Percentiles rank a stretch among this genome's conserved stretches.
These are phyloP conservation scores for Orthosia cruda DNA, from an alignment of 2,888 invertebrate genomes.

Conservation along the genomic window DNA sequence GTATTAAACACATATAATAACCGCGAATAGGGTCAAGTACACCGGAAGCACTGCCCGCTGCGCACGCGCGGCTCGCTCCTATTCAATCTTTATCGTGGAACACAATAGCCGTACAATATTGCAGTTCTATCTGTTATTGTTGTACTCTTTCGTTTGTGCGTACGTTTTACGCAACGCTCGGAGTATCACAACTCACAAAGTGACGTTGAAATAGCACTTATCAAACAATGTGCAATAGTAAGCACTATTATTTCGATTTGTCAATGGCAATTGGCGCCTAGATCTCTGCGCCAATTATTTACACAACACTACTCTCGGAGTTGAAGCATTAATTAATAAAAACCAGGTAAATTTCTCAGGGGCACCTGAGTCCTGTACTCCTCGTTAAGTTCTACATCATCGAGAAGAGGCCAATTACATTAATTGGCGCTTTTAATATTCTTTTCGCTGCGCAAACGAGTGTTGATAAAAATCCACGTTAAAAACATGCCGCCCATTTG, in stretches of 20 bases:
- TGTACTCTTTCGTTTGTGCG: slow-evolving; percentile 63
- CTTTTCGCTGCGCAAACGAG: slow-evolving; percentile 54
- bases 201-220: slow-evolving; percentile 31
- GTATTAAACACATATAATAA: slow-evolving; percentile 77
- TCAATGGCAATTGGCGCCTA: slow-evolving; percentile 15
- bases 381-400: slow-evolving; percentile 30
- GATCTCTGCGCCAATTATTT: neutral
- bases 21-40: slow-evolving; percentile 88
- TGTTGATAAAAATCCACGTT: slow-evolving; percentile 69
- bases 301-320: neutral
- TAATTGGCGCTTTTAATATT: slow-evolving; percentile 54
- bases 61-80: slow-evolving; percentile 82
- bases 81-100: slow-evolving; percentile 84
- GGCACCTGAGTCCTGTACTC: neutral
- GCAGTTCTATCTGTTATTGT: slow-evolving; percentile 71
- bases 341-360: neutral
- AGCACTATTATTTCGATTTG: slow-evolving; percentile 43
- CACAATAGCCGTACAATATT: slow-evolving; percentile 76
- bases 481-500: slow-evolving; percentile 73
- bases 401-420: slow-evolving; percentile 54
- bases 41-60: slow-evolving; percentile 85
- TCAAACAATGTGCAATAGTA: slow-evolving; percentile 38
- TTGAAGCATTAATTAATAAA: neutral
- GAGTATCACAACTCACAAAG: slow-evolving; percentile 52
- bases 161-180: slow-evolving; percentile 63